A percentile compares a stretch with the other conserved stretches of the same genome.
Evolutionary conservation across 2,888 invertebrate species (phyloP).

Genomic region (Phyllotreta cruciferae): DNA sequence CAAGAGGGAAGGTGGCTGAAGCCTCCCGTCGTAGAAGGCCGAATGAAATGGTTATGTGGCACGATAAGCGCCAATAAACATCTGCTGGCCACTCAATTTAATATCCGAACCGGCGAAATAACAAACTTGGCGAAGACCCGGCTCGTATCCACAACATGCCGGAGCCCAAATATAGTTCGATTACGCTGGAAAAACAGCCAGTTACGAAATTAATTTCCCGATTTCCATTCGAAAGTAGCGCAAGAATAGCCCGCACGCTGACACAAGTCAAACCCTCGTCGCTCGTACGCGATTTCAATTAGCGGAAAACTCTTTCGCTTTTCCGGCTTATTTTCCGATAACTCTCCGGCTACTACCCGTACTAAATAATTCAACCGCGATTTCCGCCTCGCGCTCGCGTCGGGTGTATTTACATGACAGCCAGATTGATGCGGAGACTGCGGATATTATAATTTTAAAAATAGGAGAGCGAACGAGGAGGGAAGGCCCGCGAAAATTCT

Average conservation of each 20-base stretch:
- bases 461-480: conserved; percentile 3
- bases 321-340: conserved; percentile 1
- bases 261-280: too few species aligned
- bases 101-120: conserved; percentile 39
- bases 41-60: conserved; percentile 38
- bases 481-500: conserved; percentile 4
- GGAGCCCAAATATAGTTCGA: background rate
- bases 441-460: conserved; percentile 15
- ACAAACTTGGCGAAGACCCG: conserved; percentile 9
- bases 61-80: conserved; percentile 43
- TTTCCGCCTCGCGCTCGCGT: background rate
- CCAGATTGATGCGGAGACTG: conserved; percentile 6
- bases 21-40: background rate
- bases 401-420: conserved; percentile 5
- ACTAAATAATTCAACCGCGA: background rate
- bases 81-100: conserved; percentile 46
- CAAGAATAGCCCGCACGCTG: too few species aligned
- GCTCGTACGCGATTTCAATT: too few species aligned
- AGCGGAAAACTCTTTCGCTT: too few species aligned
- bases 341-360: background rate
- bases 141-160: conserved; percentile 12
- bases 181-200: background rate
- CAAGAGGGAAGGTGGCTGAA: too few species aligned
- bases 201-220: too few species aligned
- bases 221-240: too few species aligned